Conservation (phyloP, 2,113 vertebrate species). For the Dicrurus megarhynchus region DNA sequence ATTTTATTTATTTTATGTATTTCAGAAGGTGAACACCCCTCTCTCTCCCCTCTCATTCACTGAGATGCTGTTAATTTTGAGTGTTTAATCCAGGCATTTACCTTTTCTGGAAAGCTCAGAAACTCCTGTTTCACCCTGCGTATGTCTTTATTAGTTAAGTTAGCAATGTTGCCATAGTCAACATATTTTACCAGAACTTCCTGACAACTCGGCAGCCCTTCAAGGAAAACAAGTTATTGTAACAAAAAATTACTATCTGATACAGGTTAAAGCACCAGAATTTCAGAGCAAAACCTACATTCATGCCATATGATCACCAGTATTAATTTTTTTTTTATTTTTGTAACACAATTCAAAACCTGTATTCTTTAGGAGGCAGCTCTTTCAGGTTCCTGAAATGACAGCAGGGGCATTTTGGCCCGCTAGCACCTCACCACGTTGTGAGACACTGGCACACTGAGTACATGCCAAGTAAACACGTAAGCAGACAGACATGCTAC, state of each 20-base stretch:
- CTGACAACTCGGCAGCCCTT: conserved; percentile 77
- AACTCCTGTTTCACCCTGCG: conserved; percentile 86
- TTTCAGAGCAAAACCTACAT: neutral
- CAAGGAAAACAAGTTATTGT: conserved; percentile 7
- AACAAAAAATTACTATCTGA: neutral
- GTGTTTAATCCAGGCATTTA: conserved; percentile 50
- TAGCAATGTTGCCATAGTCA: conserved; percentile 82
- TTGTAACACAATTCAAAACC: neutral
- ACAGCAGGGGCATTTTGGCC: neutral
- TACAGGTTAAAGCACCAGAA: neutral
- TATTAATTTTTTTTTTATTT: accelerated
- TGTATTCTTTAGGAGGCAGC: neutral
- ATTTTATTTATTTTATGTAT: neutral
- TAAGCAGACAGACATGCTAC: neutral
- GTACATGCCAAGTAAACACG: accelerated
- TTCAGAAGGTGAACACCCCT: neutral
- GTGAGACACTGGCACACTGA: neutral
- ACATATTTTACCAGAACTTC: conserved; percentile 84
- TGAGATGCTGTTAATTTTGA: neutral
- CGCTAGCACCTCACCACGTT: neutral
- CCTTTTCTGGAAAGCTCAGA: conserved; percentile 82
- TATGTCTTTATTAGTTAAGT: conserved; percentile 76
- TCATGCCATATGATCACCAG: neutral
- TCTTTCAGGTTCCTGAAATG: neutral
- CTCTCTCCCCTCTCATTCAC: neutral